These are phyloP conservation scores for Epistrophe grossulariae DNA, from an alignment of 2,888 invertebrate species.

Conservation along the genomic window DNA sequence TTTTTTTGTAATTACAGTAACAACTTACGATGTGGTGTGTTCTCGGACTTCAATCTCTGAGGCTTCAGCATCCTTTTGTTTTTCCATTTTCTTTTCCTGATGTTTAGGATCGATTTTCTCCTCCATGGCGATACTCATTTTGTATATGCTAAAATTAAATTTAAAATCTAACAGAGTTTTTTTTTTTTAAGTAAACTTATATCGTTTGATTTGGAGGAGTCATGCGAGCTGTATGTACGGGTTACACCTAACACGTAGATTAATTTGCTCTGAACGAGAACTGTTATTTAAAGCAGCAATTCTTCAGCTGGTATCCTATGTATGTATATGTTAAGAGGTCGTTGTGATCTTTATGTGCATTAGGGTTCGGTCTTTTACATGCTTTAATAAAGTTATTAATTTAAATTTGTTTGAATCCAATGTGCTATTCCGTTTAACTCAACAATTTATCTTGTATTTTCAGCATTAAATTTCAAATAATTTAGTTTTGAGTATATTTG, in stretches of 20 bases:
- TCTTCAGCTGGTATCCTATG: too few species aligned
- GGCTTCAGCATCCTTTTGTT: constrained; percentile 48
- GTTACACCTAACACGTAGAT: neutral
- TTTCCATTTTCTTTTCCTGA: neutral
- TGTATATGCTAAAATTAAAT: constrained; percentile 4
- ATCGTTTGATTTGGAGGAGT: constrained; percentile 8
- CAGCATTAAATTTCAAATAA: too few species aligned
- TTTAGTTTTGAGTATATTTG: too few species aligned
- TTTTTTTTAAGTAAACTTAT: constrained; percentile 11
- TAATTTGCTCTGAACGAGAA: neutral
- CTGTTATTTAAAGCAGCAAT: too few species aligned
- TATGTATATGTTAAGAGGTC: too few species aligned
- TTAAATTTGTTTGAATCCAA: too few species aligned
- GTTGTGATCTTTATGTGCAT: too few species aligned
- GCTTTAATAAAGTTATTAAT: too few species aligned
- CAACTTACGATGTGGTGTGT: constrained; percentile 68
- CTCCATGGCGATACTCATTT: constrained; percentile 46
- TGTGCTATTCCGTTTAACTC: too few species aligned
- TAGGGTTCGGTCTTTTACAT: too few species aligned
- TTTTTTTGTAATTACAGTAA: neutral
- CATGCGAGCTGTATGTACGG: neutral
- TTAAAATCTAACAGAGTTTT: neutral
- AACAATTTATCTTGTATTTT: too few species aligned
- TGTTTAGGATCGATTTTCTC: constrained; percentile 23
- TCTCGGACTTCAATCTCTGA: constrained; percentile 24